Evolutionary conservation across 2,113 vertebrate species (phyloP), one percentile per base, ranked within the genome.

Genomic region (Coreoperca whiteheadi): DNA sequence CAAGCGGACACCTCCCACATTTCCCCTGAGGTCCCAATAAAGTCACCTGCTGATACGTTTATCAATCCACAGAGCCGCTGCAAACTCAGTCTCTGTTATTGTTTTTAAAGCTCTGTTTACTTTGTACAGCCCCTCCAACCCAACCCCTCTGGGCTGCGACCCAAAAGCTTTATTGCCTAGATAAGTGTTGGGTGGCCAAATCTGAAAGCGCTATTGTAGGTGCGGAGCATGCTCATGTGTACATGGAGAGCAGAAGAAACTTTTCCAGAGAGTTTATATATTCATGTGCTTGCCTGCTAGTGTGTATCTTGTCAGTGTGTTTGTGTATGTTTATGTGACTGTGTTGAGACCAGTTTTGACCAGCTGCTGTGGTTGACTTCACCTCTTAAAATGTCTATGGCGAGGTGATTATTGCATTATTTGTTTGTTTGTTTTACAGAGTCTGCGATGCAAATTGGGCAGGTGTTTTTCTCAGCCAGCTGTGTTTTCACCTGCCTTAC

Each of bases 91-190:
- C n/a, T n/a, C n/a, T 89, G 87, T 88, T 91, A 88, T 91, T 88
- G 79, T 92, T 92, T 92, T 92, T 85, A 90, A 88, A 91, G 90
- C 82, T 86, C 82, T 89, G 89, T 93, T 93, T 94, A 92, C 90
- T 82, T 71, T 83, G 72, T 73, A 48, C 56, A 79, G 68, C 70
- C 76, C 50, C 77, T 79, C 43, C 74, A 81, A 86, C 53, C 23
- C 25, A 84, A 81, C 48, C 66, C 65, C 67, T 72, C 88, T 85
- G 91, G 92, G 91, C 92, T 53, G 73, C 18, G 8, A 43, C 76
- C 91, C 89, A 91, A 89, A 73, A 72, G 30, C 87, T 93, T 94
- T 93, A 91, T 89, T 84, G 88, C 76, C 84, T 74, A n/a, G 65
- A 81, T 77, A 66, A 90, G 67, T 79, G 86, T 74, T 90, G 91